Conservation (phyloP, 2,797 vertebrate species). For the Anniella stebbinsi region DNA sequence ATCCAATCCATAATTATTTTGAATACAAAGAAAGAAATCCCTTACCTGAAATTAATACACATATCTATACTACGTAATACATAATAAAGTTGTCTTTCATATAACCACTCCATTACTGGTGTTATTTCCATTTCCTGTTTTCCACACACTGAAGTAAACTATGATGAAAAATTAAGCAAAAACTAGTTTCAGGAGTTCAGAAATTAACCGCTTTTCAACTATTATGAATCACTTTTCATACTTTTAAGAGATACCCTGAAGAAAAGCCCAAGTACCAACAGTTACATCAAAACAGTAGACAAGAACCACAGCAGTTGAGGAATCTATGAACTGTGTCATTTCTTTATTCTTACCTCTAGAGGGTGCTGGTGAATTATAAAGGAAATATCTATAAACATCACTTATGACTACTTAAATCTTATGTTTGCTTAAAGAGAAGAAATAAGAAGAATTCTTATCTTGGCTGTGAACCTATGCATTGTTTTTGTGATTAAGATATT, state of each 20-base stretch:
- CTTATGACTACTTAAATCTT: not conserved
- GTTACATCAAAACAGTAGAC: not conserved
- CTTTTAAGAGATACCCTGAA: no score
- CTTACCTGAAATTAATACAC: constrained; percentile 77
- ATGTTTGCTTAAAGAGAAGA: not conserved
- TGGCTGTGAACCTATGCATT: not conserved
- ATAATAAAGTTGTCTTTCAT: constrained; percentile 71
- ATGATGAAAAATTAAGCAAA: constrained; percentile 21
- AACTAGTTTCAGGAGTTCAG: constrained; percentile 27
- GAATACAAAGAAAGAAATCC: constrained; percentile 4
- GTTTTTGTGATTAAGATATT: not conserved
- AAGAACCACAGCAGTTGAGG: not conserved
- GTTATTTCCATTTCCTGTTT: constrained; percentile 62
- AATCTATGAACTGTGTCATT: not conserved
- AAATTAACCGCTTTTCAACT: not conserved
- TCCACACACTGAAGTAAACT: constrained; percentile 58
- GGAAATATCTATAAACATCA: not conserved
- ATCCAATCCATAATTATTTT: not conserved
- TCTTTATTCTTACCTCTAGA: not conserved
- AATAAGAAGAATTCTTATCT: not conserved
- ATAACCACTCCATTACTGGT: constrained; percentile 70
- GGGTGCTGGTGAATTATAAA: not conserved
- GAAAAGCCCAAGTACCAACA: not conserved
- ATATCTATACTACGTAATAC: constrained; percentile 66
- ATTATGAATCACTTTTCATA: not conserved